phyloP scores from a whole-genome alignment of 1,140 invertebrate species.

The Dryas iulia region DNA sequence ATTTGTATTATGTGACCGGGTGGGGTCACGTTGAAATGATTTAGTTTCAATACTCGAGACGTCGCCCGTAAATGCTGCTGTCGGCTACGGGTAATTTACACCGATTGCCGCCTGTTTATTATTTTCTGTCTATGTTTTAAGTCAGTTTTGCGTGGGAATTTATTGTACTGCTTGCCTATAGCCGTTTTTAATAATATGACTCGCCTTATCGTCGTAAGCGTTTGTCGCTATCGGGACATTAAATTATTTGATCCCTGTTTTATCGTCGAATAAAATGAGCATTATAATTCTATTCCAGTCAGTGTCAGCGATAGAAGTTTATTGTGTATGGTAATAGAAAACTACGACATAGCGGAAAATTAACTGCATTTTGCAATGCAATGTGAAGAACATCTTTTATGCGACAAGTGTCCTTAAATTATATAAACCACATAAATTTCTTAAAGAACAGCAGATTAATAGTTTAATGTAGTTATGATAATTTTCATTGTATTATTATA shows the following conservation, averaged over 20 bases:
- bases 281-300: conserved; percentile 5
- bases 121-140: conserved; percentile 59
- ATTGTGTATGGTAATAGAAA: conserved; percentile 3
- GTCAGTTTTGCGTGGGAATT: conserved; percentile 53
- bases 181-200: conserved; percentile 29
- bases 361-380: not conserved
- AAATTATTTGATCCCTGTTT: conserved; percentile 10
- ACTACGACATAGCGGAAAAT: not conserved
- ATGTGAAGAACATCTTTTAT: not conserved
- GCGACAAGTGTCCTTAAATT: not conserved
- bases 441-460: not conserved
- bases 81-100: conserved; percentile 58
- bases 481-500: too few relatives aligned
- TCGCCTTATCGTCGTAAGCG: conserved; percentile 13
- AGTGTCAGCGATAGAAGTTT: not conserved
- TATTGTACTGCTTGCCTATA: conserved; percentile 43
- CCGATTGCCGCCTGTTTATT: conserved; percentile 61
- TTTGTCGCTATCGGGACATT: conserved; percentile 8
- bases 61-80: conserved; percentile 60
- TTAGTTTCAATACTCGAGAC: conserved; percentile 66
- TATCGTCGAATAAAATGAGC: conserved; percentile 12
- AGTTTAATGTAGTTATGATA: too few relatives aligned
- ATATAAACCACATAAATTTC: not conserved
- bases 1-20: conserved; percentile 49
- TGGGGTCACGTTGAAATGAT: conserved; percentile 62